Evolutionary conservation across 2,113 vertebrate genomes (phyloP).

Genomic region (Rhabdomys dilectus): DNA sequence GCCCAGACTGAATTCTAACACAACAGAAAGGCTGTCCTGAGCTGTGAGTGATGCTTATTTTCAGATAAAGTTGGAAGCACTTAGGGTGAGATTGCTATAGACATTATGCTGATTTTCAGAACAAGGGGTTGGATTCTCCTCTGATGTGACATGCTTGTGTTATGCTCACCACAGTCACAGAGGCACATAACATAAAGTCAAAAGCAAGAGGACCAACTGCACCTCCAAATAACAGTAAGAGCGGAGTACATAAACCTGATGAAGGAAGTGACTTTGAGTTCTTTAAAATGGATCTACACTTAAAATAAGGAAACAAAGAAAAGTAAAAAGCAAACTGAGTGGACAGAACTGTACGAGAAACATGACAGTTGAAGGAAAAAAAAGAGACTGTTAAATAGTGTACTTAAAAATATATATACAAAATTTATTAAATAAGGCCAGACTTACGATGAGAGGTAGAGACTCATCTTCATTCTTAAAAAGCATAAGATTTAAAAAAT

Average conservation of each 20-base stretch:
- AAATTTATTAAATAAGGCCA: background rate
- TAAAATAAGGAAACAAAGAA: constrained; percentile 27
- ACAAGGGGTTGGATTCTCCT: background rate
- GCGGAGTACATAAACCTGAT: background rate
- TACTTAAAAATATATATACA: background rate
- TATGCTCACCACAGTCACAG: background rate
- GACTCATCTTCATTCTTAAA: background rate
- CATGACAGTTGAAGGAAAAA: background rate
- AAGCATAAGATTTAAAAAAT: background rate
- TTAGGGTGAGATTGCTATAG: background rate
- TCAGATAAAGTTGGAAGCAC: background rate
- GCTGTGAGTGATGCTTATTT: background rate
- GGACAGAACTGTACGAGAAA: background rate
- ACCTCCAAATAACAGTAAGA: background rate
- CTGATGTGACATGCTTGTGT: background rate
- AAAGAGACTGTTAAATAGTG: background rate
- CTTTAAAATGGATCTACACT: background rate
- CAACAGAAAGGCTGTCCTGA: background rate
- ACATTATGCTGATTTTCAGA: background rate
- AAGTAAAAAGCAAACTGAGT: background rate
- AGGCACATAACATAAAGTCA: background rate
- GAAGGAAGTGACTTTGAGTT: background rate
- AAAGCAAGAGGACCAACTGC: background rate
- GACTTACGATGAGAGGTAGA: background rate
- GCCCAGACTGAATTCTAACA: background rate